These are phyloP conservation scores for Hydractinia symbiolongicarpus DNA, from an alignment of 30 jellyfish, hydroid and myxozoan genomes.

Conservation along the genomic window DNA sequence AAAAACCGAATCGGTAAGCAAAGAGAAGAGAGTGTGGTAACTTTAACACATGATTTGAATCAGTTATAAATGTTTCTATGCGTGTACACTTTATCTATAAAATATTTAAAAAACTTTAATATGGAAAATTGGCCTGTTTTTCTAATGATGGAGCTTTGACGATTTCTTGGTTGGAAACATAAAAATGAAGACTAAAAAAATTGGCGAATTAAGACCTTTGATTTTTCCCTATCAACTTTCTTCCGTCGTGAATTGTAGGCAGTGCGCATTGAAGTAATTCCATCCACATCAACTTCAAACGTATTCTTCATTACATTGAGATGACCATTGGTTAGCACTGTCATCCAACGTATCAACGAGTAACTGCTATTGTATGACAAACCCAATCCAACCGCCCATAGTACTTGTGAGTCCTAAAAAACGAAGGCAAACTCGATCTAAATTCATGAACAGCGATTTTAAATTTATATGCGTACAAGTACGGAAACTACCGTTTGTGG, in stretches of 20 bases:
- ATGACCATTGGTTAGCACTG: constrained; percentile 44
- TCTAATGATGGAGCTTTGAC: no score
- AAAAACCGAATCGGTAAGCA: not conserved
- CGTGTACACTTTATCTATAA: no score
- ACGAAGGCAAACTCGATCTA: not conserved
- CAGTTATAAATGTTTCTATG: no score
- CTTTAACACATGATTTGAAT: no score
- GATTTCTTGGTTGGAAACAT: not conserved
- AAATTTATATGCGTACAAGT: not conserved
- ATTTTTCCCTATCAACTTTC: not conserved
- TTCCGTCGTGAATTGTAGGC: constrained; percentile 22
- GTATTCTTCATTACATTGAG: constrained; percentile 24
- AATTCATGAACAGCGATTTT: not conserved
- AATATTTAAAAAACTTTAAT: no score
- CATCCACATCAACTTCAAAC: constrained; percentile 41
- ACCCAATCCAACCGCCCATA: constrained; percentile 83
- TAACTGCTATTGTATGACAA: constrained; percentile 43
- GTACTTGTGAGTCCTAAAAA: constrained; percentile 44
- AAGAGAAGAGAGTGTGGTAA: no score
- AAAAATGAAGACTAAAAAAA: not conserved
- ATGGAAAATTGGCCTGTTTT: no score
- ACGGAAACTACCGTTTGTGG: constrained; percentile 47
- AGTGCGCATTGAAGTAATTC: not conserved
- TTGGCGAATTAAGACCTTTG: not conserved
- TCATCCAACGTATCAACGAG: constrained; percentile 38